Evolutionary conservation across 2,888 invertebrate genomes (phyloP).

Genomic region (Drosophila mettleri): DNA sequence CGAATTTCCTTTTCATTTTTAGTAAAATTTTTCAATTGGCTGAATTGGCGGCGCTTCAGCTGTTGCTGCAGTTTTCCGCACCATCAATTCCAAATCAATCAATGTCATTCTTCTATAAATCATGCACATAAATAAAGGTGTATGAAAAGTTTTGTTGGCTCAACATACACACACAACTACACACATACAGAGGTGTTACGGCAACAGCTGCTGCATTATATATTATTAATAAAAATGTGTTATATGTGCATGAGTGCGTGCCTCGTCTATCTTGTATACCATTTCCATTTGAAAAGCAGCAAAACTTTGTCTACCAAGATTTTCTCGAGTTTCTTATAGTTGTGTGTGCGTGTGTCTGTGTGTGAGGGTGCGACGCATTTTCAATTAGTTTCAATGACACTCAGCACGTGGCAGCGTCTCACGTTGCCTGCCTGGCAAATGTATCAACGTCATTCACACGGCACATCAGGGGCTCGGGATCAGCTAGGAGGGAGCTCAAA

Average conservation of each 20-base stretch:
- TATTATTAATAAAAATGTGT: slow-evolving; percentile 69
- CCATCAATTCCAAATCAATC: slow-evolving; percentile 76
- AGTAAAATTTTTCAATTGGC: slow-evolving; percentile 31
- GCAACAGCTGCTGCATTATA: slow-evolving; percentile 70
- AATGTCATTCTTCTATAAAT: slow-evolving; percentile 76
- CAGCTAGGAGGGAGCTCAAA: not conserved
- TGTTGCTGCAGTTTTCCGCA: slow-evolving; percentile 64
- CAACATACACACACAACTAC: slow-evolving; percentile 19
- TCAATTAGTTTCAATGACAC: slow-evolving; percentile 76
- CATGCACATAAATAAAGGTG: slow-evolving; percentile 73
- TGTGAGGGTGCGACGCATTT: slow-evolving; percentile 59
- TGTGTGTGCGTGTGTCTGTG: slow-evolving; percentile 21
- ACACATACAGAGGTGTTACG: slow-evolving; percentile 29
- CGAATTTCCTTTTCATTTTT: slow-evolving; percentile 21
- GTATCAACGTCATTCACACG: slow-evolving; percentile 65
- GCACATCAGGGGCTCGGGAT: slow-evolving; percentile 3
- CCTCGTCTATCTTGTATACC: slow-evolving; percentile 31
- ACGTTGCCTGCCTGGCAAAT: slow-evolving; percentile 54
- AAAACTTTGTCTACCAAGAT: slow-evolving; percentile 70
- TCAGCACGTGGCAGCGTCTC: slow-evolving; percentile 59
- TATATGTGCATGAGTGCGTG: slow-evolving; percentile 17
- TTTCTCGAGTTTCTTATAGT: slow-evolving; percentile 37
- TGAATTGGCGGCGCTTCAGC: slow-evolving; percentile 11
- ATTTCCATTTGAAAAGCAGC: slow-evolving; percentile 65
- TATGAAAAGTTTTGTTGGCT: slow-evolving; percentile 47